Percentiles rank a stretch among this genome's conserved stretches.
Conservation (phyloP, 2,888 invertebrate species). For the Anticlea derivata region DNA sequence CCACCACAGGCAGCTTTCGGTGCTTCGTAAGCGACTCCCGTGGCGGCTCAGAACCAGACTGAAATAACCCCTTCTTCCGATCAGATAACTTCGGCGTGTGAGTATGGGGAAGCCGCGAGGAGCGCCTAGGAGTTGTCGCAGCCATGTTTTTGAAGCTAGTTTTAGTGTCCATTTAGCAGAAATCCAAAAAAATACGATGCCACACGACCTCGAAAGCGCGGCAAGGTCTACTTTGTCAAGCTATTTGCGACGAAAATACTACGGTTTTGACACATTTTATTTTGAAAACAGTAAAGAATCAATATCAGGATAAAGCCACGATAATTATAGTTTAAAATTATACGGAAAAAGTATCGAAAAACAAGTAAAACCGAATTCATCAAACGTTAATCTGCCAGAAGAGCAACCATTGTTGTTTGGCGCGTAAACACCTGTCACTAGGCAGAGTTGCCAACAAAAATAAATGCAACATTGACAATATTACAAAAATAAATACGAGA, state of each 20-base stretch:
- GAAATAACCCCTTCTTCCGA: conserved; percentile 86
- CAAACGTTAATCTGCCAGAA: conserved; percentile 55
- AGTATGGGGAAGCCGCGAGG: conserved; percentile 60
- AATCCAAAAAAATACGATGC: conserved; percentile 23
- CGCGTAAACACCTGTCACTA: conserved; percentile 81
- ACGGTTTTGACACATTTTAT: conserved; percentile 14
- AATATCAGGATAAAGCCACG: conserved; percentile 22
- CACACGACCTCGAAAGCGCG: conserved; percentile 23
- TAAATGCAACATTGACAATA: background rate
- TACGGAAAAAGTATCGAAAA: conserved; percentile 44
- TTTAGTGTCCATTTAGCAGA: conserved; percentile 31
- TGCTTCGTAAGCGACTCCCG: conserved; percentile 72
- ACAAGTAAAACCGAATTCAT: conserved; percentile 44
- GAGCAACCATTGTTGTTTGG: conserved; percentile 75
- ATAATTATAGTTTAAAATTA: conserved; percentile 29
- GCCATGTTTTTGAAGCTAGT: conserved; percentile 57
- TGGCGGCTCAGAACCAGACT: conserved; percentile 52
- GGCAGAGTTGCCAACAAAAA: conserved; percentile 14
- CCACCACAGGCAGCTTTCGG: conserved; percentile 68
- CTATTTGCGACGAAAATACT: conserved; percentile 17
- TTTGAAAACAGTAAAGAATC: conserved; percentile 10
- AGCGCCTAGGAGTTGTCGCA: conserved; percentile 70
- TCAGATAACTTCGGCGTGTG: conserved; percentile 85
- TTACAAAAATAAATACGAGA: no score
- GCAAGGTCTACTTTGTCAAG: conserved; percentile 29